phyloP scores from a whole-genome alignment of 2,113 vertebrate genomes.

The Chionodraco myersi region DNA sequence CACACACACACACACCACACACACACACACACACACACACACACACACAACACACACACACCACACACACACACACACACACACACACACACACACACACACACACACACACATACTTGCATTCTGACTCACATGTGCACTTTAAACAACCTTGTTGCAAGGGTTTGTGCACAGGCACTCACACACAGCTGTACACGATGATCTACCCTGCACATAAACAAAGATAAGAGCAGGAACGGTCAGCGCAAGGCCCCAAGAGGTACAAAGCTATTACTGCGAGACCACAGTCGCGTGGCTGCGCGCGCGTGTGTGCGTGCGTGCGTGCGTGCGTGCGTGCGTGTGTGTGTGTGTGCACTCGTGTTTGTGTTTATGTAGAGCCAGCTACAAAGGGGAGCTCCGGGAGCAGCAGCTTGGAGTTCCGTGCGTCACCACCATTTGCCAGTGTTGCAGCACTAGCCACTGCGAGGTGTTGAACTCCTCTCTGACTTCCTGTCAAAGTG shows the following conservation, averaged over 20 bases:
- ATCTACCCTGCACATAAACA: slow-evolving; percentile 92
- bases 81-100: slow-evolving; percentile 18
- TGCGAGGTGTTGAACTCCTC: slow-evolving; percentile 58
- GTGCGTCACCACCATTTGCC: slow-evolving; percentile 32
- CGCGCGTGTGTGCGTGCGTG: slow-evolving; percentile 19
- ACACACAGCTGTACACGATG: slow-evolving; percentile 75
- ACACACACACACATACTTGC: slow-evolving; percentile 32
- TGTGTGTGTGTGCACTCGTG: neutral
- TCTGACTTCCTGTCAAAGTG: slow-evolving; percentile 56
- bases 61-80: no score
- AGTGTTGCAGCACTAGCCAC: slow-evolving; percentile 11
- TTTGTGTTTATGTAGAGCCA: slow-evolving; percentile 56
- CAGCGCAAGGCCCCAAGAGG: slow-evolving; percentile 77
- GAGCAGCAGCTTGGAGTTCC: slow-evolving; percentile 22
- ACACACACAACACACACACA: slow-evolving; percentile 26
- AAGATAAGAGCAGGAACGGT: slow-evolving; percentile 89
- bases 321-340: slow-evolving; percentile 19
- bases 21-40: no score
- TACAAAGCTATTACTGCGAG: slow-evolving; percentile 82
- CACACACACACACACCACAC: no score
- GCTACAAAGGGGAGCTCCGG: slow-evolving; percentile 24
- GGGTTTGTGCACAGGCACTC: slow-evolving; percentile 72
- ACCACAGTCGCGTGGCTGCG: slow-evolving; percentile 79
- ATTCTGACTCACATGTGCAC: slow-evolving; percentile 64
- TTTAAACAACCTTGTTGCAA: slow-evolving; percentile 57